Conservation (phyloP, 2,888 invertebrate genomes). For the Muscina levida region DNA sequence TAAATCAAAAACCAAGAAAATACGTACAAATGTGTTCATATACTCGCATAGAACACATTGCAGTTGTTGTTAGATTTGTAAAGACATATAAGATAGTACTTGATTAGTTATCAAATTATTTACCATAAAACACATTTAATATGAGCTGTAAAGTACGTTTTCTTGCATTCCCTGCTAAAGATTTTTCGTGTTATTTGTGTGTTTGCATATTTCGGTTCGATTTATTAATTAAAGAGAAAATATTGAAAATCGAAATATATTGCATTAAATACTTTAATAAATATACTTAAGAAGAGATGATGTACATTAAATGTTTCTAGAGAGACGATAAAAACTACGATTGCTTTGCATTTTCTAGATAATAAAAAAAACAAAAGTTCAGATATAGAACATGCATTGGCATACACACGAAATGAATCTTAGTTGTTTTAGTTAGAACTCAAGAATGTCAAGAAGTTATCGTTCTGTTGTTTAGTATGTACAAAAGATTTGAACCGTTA, state of each 20-base stretch:
- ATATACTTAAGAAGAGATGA: too few relatives aligned
- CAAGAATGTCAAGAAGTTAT: neutral
- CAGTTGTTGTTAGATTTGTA: slow-evolving; percentile 32
- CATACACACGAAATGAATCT: neutral
- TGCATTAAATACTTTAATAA: slow-evolving; percentile 33
- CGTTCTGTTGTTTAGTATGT: neutral
- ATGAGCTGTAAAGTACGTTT: slow-evolving; percentile 78
- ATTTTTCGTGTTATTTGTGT: slow-evolving; percentile 2
- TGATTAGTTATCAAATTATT: slow-evolving; percentile 69
- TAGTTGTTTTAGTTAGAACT: neutral
- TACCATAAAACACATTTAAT: slow-evolving; percentile 78
- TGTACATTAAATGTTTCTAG: neutral
- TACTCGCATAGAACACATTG: slow-evolving; percentile 16
- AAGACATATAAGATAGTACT: slow-evolving; percentile 13
- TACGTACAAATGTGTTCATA: slow-evolving; percentile 6
- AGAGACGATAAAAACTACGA: slow-evolving; percentile 42
- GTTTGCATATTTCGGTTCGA: slow-evolving; percentile 43
- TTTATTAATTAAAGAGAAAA: slow-evolving; percentile 62
- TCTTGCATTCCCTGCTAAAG: slow-evolving; percentile 75
- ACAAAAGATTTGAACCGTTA: neutral
- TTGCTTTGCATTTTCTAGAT: slow-evolving; percentile 29
- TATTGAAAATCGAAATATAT: slow-evolving; percentile 48
- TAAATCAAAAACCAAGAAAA: slow-evolving; percentile 18
- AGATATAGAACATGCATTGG: neutral
- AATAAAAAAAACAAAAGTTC: neutral